A percentile compares a stretch with the other conserved stretches of the same genome.
Conservation (phyloP, 1,140 invertebrate species). For the Alviniconcha marisindica region DNA sequence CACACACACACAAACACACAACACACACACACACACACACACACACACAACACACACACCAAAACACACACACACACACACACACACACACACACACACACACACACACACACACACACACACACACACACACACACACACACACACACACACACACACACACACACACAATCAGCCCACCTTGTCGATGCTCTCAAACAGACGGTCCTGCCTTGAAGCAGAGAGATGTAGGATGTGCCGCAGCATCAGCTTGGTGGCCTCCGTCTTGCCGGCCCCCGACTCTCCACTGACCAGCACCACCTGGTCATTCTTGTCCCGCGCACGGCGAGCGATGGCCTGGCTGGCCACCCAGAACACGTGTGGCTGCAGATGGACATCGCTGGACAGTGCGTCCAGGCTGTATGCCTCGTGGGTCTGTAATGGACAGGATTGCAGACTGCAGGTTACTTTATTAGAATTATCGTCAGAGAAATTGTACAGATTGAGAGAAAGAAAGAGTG, state of each 20-base stretch:
- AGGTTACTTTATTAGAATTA: too few species aligned
- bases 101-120: too few species aligned
- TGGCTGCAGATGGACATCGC: conserved; percentile 87
- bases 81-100: too few species aligned
- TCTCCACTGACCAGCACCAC: conserved; percentile 97
- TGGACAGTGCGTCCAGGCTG: neutral
- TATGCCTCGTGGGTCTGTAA: neutral
- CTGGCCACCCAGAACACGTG: conserved; percentile 90
- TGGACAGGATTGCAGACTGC: too few species aligned
- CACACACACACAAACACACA: neutral
- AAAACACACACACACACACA: neutral
- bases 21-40: neutral
- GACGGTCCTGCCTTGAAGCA: neutral
- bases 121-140: too few species aligned
- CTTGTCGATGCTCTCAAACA: conserved; percentile 79
- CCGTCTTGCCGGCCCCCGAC: conserved; percentile 81
- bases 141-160: neutral
- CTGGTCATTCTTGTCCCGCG: conserved; percentile 84
- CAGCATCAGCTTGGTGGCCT: conserved; percentile 60
- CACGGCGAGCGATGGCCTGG: conserved; percentile 83
- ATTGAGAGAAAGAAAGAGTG: too few species aligned
- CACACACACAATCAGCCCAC: conserved; percentile 10
- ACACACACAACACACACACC: neutral
- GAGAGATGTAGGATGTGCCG: conserved; percentile 49
- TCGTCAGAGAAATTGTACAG: too few species aligned